These are phyloP conservation scores for Pedetes capensis DNA, from an alignment of 2,113 vertebrate species.

Conservation along the genomic window DNA sequence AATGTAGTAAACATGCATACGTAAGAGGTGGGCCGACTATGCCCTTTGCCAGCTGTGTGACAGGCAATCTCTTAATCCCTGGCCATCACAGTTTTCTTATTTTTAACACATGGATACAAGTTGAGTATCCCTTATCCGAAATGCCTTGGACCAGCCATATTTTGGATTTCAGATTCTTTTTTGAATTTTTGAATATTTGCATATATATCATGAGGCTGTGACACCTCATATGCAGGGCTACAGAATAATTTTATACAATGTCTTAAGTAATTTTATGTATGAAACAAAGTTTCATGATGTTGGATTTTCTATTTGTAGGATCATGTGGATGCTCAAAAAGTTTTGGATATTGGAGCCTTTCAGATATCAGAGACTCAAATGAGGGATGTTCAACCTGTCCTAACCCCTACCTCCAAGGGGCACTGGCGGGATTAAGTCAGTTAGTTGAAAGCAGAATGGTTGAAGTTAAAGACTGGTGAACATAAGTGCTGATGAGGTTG, in stretches of 20 bases:
- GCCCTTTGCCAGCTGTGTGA: neutral
- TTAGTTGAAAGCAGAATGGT: neutral
- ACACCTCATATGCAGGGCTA: neutral
- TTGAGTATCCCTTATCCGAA: neutral
- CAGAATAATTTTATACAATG: neutral
- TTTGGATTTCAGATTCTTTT: neutral
- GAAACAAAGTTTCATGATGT: neutral
- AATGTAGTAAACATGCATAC: accelerated
- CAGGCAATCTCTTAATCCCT: neutral
- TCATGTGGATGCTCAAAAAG: neutral
- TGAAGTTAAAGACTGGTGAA: neutral
- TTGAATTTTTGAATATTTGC: neutral
- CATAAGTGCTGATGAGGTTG: neutral
- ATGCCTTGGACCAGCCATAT: neutral
- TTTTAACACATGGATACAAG: neutral
- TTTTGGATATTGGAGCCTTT: neutral
- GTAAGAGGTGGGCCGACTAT: neutral
- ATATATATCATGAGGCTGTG: neutral
- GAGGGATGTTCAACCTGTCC: neutral
- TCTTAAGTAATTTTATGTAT: neutral
- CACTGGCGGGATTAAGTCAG: neutral
- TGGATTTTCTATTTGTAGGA: neutral
- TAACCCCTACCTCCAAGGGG: neutral
- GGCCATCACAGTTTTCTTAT: neutral
- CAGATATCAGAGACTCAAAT: neutral